These are phyloP conservation scores for Glareola pratincola DNA, from an alignment of 2,113 vertebrate genomes.

Conservation along the genomic window DNA sequence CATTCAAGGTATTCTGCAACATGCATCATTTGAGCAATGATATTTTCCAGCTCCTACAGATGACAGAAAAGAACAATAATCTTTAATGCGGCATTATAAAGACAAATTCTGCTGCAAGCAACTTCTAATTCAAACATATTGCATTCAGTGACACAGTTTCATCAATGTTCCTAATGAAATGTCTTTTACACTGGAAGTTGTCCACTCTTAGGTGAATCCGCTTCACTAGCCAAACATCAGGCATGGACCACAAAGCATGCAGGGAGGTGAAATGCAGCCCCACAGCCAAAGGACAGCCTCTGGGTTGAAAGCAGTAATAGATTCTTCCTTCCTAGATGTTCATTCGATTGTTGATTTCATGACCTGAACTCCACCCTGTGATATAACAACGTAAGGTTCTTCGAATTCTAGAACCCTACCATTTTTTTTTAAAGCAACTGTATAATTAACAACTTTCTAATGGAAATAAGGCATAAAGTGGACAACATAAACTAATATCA, in stretches of 20 bases:
- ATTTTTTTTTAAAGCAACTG: not conserved
- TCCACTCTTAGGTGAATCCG: not conserved
- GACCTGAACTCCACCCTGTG: not conserved
- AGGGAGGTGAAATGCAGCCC: not conserved
- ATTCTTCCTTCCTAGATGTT: not conserved
- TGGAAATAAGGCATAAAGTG: not conserved
- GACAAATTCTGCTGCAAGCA: not conserved
- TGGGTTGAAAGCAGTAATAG: not conserved
- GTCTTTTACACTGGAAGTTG: not conserved
- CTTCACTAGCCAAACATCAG: not conserved
- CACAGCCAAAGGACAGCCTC: not conserved
- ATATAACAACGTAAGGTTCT: not conserved
- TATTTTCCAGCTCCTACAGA: conserved; percentile 81
- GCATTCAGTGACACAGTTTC: not conserved
- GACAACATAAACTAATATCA: not conserved
- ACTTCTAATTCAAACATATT: not conserved
- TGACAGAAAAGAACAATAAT: not conserved
- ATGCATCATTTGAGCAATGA: conserved; percentile 87
- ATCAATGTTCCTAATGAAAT: not conserved
- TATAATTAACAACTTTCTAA: not conserved
- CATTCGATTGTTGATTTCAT: not conserved
- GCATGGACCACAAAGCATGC: not conserved
- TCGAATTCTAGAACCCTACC: not conserved
- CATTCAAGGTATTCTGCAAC: conserved; percentile 87
- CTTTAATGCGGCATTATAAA: not conserved